Conservation (phyloP, 92 coral and sea anemone species). For the Parazoanthus swiftii region DNA sequence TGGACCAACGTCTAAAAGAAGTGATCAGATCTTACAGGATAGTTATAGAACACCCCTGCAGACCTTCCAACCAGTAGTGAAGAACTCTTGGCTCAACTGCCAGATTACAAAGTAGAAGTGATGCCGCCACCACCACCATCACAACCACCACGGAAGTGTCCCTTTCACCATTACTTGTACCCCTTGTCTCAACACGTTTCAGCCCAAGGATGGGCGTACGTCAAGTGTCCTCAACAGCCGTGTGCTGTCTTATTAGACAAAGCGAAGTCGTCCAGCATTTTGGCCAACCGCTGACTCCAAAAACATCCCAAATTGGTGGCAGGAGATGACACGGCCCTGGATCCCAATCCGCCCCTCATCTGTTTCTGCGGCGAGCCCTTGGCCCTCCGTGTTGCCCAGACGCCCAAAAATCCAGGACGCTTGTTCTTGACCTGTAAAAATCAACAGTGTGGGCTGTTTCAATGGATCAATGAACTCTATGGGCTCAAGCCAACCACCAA, state of each 20-base stretch:
- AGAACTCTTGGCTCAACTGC: constrained; percentile 39
- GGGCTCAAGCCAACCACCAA: background rate
- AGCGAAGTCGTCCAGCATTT: background rate
- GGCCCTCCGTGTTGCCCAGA: background rate
- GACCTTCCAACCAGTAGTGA: constrained; percentile 26
- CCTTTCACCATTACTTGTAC: too few relatives aligned
- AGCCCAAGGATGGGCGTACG: too few relatives aligned
- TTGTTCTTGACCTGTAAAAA: constrained; percentile 1
- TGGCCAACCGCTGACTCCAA: background rate
- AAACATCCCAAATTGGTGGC: background rate
- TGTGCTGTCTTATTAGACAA: too few relatives aligned
- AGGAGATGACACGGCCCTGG: background rate
- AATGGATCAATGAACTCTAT: constrained; percentile 7
- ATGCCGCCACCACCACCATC: constrained; percentile 13
- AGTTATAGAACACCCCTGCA: background rate
- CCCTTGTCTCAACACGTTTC: too few relatives aligned
- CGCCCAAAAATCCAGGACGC: constrained; percentile 2
- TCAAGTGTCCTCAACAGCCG: background rate
- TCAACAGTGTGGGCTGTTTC: background rate
- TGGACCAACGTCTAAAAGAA: too few relatives aligned
- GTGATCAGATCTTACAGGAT: background rate
- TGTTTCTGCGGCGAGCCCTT: background rate
- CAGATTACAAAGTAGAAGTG: background rate
- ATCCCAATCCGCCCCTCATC: constrained; percentile 8
- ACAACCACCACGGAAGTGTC: background rate